A percentile compares a stretch with the other conserved stretches of the same genome.
Conservation (phyloP, 2,797 vertebrate genomes). For the Peromyscus nudipes region DNA sequence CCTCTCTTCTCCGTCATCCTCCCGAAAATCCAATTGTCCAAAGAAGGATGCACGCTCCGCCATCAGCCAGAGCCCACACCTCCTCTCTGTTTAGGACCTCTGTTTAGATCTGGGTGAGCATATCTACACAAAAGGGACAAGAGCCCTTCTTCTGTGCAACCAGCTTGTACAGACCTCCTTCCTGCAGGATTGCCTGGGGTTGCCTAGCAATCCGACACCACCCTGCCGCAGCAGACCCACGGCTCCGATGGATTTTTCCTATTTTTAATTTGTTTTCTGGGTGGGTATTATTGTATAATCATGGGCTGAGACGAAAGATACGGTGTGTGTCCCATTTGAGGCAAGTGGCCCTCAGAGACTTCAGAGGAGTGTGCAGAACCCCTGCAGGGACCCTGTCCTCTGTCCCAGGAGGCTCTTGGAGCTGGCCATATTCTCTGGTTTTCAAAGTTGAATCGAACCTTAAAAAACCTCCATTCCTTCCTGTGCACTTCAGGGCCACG, state of each 20-base stretch:
- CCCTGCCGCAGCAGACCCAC: conserved; percentile 69
- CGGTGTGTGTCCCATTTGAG: background rate
- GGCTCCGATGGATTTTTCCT: conserved; percentile 65
- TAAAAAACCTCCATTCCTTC: background rate
- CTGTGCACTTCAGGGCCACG: background rate
- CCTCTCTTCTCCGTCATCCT: background rate
- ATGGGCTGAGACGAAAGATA: conserved; percentile 57
- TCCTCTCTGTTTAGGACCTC: background rate
- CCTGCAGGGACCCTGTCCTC: accelerated
- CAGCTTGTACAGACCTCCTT: conserved; percentile 62
- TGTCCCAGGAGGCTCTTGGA: background rate
- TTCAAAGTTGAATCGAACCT: background rate
- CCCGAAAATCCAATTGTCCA: background rate
- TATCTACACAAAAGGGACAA: conserved; percentile 56
- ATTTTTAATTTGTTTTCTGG: conserved; percentile 66
- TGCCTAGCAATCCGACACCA: conserved; percentile 84
- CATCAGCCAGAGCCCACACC: background rate
- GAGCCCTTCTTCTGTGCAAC: conserved; percentile 45
- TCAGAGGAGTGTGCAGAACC: background rate
- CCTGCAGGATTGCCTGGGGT: conserved; percentile 78
- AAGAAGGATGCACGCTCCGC: background rate
- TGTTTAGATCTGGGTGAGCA: conserved; percentile 49
- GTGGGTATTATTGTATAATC: conserved; percentile 34
- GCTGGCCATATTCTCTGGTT: background rate
- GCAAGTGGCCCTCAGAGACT: background rate